phyloP scores from a whole-genome alignment of 2,113 vertebrate genomes.

The Hymenochirus boettgeri region DNA sequence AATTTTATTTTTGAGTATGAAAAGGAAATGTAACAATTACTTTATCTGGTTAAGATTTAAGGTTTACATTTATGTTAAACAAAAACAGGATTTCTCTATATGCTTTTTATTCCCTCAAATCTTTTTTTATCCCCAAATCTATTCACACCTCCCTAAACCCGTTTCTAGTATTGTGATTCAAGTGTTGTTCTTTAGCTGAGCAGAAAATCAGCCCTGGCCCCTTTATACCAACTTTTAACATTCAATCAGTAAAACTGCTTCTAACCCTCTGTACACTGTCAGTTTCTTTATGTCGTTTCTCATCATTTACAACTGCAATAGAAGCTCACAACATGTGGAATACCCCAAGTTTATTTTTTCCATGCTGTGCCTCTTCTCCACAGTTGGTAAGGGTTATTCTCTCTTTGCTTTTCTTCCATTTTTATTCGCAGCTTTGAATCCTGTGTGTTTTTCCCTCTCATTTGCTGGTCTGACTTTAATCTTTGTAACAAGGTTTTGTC shows the following conservation, averaged over 20 bases:
- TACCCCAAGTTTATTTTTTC: slow-evolving; percentile 20
- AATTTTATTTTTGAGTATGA: too few species aligned
- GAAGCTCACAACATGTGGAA: slow-evolving; percentile 22
- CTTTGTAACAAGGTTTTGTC: slow-evolving; percentile 60
- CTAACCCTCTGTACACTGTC: slow-evolving; percentile 5
- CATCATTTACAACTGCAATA: slow-evolving; percentile 29
- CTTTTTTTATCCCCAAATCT: too few species aligned
- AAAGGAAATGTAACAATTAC: too few species aligned
- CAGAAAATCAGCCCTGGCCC: too few species aligned
- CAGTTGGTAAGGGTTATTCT: slow-evolving; percentile 7
- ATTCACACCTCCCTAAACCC: too few species aligned
- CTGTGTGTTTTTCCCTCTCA: slow-evolving; percentile 24
- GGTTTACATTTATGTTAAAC: too few species aligned
- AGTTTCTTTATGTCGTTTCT: slow-evolving; percentile 13
- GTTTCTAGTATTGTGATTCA: too few species aligned
- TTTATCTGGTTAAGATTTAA: too few species aligned
- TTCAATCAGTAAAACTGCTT: neutral
- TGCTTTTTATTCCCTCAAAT: too few species aligned
- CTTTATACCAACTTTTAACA: too few species aligned
- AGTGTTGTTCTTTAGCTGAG: too few species aligned
- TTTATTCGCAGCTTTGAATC: slow-evolving; percentile 27
- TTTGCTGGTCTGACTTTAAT: slow-evolving; percentile 53
- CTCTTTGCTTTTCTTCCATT: slow-evolving; percentile 12
- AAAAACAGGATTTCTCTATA: too few species aligned
- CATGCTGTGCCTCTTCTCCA: slow-evolving; percentile 25